phyloP scores from a whole-genome alignment of 2,797 vertebrate species.

The Alosa sapidissima region DNA sequence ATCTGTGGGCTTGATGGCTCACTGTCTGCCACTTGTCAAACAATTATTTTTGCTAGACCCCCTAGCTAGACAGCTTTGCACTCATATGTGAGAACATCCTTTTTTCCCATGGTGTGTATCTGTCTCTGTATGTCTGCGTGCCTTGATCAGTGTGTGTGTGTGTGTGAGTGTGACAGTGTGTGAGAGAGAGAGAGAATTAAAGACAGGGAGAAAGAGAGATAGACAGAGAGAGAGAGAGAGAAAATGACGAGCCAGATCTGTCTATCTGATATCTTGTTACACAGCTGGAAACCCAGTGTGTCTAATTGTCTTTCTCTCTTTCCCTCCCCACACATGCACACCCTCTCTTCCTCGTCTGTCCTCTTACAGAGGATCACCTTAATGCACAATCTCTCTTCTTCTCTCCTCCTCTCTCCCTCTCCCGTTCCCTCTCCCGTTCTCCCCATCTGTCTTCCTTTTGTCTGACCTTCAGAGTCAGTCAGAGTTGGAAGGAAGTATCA shows the following conservation, averaged over 20 bases:
- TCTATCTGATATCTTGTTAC: no score
- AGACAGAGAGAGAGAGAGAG: no score
- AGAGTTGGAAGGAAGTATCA: not conserved
- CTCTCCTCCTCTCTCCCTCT: not conserved
- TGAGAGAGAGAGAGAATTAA: no score
- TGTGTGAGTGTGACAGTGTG: not conserved
- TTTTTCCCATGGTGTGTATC: not conserved
- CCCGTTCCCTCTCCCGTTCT: not conserved
- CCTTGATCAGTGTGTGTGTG: not conserved
- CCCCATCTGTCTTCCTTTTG: not conserved
- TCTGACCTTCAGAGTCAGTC: not conserved
- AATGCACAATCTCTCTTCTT: not conserved
- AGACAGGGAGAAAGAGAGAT: no score
- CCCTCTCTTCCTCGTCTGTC: not conserved
- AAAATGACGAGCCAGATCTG: no score
- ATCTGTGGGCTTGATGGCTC: slow-evolving; percentile 2
- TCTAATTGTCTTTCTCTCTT: not conserved
- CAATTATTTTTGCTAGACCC: not conserved
- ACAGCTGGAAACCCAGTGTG: not conserved
- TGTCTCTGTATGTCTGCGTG: not conserved
- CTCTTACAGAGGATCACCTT: not conserved
- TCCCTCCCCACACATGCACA: not conserved
- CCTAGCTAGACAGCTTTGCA: not conserved
- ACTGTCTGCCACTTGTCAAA: slow-evolving; percentile 1
- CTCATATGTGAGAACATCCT: not conserved